These are phyloP conservation scores for Morelia viridis DNA, from an alignment of 2,797 vertebrate species.

Conservation along the genomic window DNA sequence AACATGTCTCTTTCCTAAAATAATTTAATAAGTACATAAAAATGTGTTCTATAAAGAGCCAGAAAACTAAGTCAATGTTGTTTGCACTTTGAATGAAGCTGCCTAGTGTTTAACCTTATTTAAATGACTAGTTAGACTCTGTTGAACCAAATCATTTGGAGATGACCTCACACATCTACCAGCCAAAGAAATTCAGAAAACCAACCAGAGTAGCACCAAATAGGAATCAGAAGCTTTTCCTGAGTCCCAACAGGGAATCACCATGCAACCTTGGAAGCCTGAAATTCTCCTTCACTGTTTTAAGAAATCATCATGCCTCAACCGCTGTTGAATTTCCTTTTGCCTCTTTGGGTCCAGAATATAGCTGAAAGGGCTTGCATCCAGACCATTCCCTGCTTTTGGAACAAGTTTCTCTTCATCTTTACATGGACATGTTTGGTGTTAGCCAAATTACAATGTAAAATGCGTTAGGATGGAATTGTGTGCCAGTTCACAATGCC, in stretches of 20 bases:
- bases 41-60: neutral
- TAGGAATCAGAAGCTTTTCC: neutral
- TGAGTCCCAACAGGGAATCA: neutral
- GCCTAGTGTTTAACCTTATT: neutral
- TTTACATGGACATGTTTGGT: neutral
- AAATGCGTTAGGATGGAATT: neutral
- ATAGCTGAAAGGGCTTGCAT: neutral
- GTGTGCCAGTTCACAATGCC: too few species aligned
- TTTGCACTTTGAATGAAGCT: neutral
- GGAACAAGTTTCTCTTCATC: neutral
- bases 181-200: neutral
- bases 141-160: neutral
- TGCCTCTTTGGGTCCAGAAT: neutral
- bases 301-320: neutral
- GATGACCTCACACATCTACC: neutral
- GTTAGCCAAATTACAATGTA: neutral
- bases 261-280: neutral
- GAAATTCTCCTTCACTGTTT: neutral
- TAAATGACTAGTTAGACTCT: neutral
- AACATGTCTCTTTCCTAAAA: neutral
- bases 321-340: neutral
- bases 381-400: neutral
- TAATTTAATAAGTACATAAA: slow-evolving; percentile 8
- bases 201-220: neutral
- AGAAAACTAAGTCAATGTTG: neutral